Evolutionary conservation across 1,140 invertebrate species (phyloP).

Genomic region (Bombus pascuorum): DNA sequence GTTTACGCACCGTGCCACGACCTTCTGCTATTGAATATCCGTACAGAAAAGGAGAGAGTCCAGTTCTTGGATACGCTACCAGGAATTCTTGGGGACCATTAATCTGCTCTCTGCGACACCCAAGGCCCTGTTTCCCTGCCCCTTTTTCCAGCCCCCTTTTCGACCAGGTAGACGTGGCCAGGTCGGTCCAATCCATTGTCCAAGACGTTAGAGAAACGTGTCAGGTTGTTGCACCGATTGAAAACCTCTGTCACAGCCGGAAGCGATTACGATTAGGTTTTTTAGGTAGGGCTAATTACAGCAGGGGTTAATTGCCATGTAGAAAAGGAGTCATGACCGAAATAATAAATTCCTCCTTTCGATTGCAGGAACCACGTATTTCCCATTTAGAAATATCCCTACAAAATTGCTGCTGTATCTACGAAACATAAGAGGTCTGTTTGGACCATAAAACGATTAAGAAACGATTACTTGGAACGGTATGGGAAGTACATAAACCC

Average conservation of each 20-base stretch:
- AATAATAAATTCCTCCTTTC: neutral
- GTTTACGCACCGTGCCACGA: constrained; percentile 63
- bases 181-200: constrained; percentile 64
- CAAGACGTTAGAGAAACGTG: constrained; percentile 65
- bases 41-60: constrained; percentile 42
- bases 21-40: constrained; percentile 61
- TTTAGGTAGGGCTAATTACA: constrained; percentile 1
- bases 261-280: neutral
- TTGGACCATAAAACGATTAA: neutral
- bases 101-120: constrained; percentile 80
- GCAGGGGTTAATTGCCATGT: neutral
- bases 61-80: constrained; percentile 73
- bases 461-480: neutral
- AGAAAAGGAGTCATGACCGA: neutral
- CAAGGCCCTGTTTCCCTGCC: constrained; percentile 56
- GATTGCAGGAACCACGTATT: accelerated
- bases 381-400: neutral
- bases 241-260: constrained; percentile 26
- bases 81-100: constrained; percentile 80
- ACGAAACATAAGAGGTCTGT: accelerated
- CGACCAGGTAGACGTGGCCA: constrained; percentile 65
- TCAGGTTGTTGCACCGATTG: constrained; percentile 46
- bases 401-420: accelerated
- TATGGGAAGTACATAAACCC: neutral
- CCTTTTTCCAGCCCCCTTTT: constrained; percentile 31